phyloP scores from a whole-genome alignment of 2,113 vertebrate genomes.

The Cyphomyrus discorhynchus region DNA sequence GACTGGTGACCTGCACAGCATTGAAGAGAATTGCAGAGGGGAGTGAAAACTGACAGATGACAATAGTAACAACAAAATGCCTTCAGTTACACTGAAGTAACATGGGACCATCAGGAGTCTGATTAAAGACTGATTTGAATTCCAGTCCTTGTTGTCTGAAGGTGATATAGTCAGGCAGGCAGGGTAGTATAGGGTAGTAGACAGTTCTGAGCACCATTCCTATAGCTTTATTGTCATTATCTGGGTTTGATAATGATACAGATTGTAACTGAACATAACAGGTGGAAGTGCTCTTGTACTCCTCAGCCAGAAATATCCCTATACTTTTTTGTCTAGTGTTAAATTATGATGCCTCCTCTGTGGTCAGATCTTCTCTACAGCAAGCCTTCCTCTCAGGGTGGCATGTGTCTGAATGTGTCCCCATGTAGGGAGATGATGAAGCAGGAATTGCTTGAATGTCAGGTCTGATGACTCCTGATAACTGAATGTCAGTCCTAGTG shows the following conservation, averaged over 20 bases:
- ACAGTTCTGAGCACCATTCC: too few species aligned
- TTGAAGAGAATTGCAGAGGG: background rate
- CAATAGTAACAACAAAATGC: background rate
- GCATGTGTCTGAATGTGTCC: background rate
- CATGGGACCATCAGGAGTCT: background rate
- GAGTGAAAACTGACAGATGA: background rate
- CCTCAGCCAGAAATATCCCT: too few species aligned
- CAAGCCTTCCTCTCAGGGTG: background rate
- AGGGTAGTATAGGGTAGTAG: too few species aligned
- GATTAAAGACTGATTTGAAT: background rate
- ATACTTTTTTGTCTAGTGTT: background rate
- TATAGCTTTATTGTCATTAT: too few species aligned
- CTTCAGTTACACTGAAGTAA: background rate
- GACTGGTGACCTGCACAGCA: background rate
- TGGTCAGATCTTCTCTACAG: background rate
- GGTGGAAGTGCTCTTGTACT: too few species aligned
- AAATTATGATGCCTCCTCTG: background rate
- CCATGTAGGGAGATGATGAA: background rate
- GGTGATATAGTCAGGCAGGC: background rate
- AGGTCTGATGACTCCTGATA: background rate
- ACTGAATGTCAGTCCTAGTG: background rate
- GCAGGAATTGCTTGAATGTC: background rate
- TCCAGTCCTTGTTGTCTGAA: background rate
- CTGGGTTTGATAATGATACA: too few species aligned
- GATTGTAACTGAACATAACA: too few species aligned